phyloP scores from a whole-genome alignment of 2,888 invertebrate species.

The Eledona agricola region DNA sequence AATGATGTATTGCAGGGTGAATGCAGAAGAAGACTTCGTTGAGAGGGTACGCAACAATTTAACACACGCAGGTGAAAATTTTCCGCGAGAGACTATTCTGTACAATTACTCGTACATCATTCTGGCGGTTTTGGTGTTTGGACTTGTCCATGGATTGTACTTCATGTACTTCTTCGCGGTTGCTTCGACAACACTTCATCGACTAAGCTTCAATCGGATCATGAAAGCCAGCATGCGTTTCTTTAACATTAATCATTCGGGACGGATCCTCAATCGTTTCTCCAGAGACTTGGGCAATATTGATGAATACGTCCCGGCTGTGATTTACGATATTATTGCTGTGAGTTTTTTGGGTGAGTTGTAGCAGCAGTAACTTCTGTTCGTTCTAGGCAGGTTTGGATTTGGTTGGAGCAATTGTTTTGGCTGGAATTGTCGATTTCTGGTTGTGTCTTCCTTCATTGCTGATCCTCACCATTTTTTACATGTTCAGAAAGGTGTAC shows the following conservation, averaged over 20 bases:
- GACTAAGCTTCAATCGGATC: constrained; percentile 54
- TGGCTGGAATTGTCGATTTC: constrained; percentile 77
- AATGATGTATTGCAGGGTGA: constrained; percentile 48
- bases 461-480: constrained; percentile 71
- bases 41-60: constrained; percentile 40
- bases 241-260: constrained; percentile 58
- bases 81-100: constrained; percentile 54
- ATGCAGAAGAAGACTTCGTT: constrained; percentile 54
- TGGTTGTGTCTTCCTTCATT: constrained; percentile 74
- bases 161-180: constrained; percentile 55
- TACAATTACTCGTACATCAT: constrained; percentile 64
- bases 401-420: constrained; percentile 75
- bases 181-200: constrained; percentile 57
- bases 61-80: constrained; percentile 40
- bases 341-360: constrained; percentile 43
- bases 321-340: constrained; percentile 56
- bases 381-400: constrained; percentile 59
- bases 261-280: constrained; percentile 61
- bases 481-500: constrained; percentile 73
- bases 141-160: constrained; percentile 55
- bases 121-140: constrained; percentile 58
- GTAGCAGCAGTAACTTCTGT: neutral
- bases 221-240: constrained; percentile 58
- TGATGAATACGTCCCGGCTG: constrained; percentile 68
- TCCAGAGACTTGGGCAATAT: constrained; percentile 66